Evolutionary conservation across 2,797 vertebrate genomes (phyloP), one percentile per base, ranked within the genome.

Genomic region (Enteromius trimaculatus): DNA sequence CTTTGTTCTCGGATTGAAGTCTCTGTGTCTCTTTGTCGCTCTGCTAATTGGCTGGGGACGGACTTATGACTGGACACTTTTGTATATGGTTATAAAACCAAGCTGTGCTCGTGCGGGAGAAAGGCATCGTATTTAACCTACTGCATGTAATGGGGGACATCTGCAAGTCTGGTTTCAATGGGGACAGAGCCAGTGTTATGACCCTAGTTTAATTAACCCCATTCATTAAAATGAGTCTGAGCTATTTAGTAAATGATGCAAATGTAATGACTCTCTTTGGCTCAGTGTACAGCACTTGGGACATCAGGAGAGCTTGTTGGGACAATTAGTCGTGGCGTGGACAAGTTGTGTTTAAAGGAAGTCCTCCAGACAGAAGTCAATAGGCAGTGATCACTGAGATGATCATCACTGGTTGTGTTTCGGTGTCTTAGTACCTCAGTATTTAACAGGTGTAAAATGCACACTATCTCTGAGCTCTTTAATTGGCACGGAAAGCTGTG

Each of bases 311-410:
- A 53, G 76, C 75, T 64, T 51, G 19, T 37, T 71, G 64, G 60
- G 47, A 19, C 3, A 23, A 71, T 44, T 42, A 39, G 9, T 68
- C 13, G 1, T 14, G 17, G 53, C n/a, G 19, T 34, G 17, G 65
- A n/a, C 10, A 55, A 58, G 44, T 53, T 26, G 84, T 47, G 34
- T 44, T 79, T 82, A 89, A 85, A 92, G 91, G 92, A 94, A 94
- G 90, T 91, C 84, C 82, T 85, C 90, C 90, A 93, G 92, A 92
- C 92, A 85, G 86, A 86, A 88, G 82, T 91, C 88, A 88, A 91
- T 69, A 74, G 75, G 90, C 70, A 74, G 75, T 7, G 42, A 75
- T 64, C 55, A 51, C 60, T 64, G 49, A 37, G 66, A 65, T 44
- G 80, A 21, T 7, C 5, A 77, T 29, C 53, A 86, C 47, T 17